Conservation (phyloP, 2,888 invertebrate genomes). For the Ophion obscuratus region DNA sequence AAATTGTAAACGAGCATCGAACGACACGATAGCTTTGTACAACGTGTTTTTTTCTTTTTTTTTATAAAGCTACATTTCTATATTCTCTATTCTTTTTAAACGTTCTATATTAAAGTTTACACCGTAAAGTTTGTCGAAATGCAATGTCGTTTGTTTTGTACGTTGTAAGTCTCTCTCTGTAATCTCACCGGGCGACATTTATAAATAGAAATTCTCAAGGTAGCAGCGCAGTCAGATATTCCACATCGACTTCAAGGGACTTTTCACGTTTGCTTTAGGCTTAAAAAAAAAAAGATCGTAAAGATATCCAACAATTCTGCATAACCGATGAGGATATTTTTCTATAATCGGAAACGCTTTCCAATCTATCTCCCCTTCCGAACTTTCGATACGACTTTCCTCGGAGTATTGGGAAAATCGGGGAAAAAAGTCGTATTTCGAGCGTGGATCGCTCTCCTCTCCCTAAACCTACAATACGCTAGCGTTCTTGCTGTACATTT, state of each 20-base stretch:
- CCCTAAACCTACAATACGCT: not conserved
- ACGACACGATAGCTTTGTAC: not conserved
- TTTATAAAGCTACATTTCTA: not conserved
- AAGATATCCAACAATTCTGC: not conserved
- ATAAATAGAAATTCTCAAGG: conserved; percentile 1
- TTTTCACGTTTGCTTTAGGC: not conserved
- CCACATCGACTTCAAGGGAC: not conserved
- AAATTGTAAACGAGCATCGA: not conserved
- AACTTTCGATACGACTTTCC: not conserved
- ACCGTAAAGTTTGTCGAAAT: not conserved
- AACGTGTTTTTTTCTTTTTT: not conserved
- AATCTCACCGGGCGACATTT: conserved; percentile 1
- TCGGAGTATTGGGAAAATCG: not conserved
- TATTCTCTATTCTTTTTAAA: not conserved
- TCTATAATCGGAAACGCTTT: not conserved
- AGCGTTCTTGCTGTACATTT: not conserved
- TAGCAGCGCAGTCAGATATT: not conserved
- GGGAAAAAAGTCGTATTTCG: not conserved
- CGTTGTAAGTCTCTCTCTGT: conserved; percentile 1
- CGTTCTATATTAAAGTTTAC: not conserved
- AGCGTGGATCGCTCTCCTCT: not conserved
- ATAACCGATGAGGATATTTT: not conserved
- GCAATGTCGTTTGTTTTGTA: conserved; percentile 1
- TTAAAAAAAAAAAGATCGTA: not conserved
- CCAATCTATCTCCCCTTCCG: not conserved